Evolutionary conservation across 2,113 vertebrate species (phyloP).

Genomic region (Tringa solitaria): DNA sequence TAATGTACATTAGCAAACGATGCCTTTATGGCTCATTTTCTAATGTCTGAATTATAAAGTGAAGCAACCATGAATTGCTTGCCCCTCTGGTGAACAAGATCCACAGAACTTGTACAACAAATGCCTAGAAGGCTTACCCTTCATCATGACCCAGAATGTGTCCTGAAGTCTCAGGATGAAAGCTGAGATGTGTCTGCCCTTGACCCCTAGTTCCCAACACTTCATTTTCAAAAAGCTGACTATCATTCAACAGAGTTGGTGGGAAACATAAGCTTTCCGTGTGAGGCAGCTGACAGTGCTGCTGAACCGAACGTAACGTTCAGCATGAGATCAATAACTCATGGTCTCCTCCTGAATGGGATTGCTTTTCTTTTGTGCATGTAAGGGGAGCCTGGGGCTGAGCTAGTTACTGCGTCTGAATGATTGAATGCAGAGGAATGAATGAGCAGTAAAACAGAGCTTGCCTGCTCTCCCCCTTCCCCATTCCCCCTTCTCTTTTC

Average conservation of each 20-base stretch:
- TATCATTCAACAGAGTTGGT: slow-evolving; percentile 52
- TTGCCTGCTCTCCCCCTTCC: background rate
- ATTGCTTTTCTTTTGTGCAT: slow-evolving; percentile 63
- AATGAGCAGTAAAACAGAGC: slow-evolving; percentile 17
- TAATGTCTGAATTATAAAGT: slow-evolving; percentile 4
- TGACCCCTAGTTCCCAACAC: background rate
- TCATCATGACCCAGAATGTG: background rate
- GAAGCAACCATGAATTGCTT: background rate
- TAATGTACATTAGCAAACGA: slow-evolving; percentile 25
- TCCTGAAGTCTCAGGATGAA: slow-evolving; percentile 17
- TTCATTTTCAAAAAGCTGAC: slow-evolving; percentile 38
- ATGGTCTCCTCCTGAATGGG: slow-evolving; percentile 62
- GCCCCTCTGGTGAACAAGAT: background rate
- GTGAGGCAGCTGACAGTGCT: slow-evolving; percentile 43
- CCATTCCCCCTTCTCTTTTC: background rate
- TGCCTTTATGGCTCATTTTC: slow-evolving; percentile 40
- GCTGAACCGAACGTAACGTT: slow-evolving; percentile 59
- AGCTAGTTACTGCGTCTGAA: slow-evolving; percentile 37
- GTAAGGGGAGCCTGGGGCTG: slow-evolving; percentile 52
- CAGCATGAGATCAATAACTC: slow-evolving; percentile 61
- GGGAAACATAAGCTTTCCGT: slow-evolving; percentile 47
- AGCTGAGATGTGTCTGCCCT: slow-evolving; percentile 47
- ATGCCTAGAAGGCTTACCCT: background rate
- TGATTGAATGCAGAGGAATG: slow-evolving; percentile 36
- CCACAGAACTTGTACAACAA: background rate